phyloP scores from a whole-genome alignment of 2,797 vertebrate species.

The Sciurus vulgaris region DNA sequence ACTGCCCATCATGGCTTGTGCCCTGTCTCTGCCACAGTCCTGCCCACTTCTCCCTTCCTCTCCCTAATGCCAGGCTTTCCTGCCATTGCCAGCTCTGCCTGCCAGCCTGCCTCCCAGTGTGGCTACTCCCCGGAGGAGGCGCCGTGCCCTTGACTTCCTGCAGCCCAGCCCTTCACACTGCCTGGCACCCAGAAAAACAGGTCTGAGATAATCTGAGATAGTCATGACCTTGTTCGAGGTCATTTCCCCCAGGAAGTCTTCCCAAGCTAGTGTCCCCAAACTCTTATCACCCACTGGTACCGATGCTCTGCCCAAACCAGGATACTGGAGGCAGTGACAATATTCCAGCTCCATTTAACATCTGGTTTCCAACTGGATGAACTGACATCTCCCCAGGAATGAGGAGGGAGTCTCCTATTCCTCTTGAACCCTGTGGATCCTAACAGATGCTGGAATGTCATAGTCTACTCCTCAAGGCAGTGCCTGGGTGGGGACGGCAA shows the following conservation, averaged over 20 bases:
- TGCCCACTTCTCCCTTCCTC: background rate
- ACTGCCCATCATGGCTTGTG: background rate
- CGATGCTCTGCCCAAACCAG: background rate
- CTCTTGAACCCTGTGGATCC: background rate
- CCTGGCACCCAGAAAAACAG: constrained; percentile 76
- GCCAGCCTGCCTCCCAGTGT: background rate
- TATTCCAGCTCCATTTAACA: background rate
- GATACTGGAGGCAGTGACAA: background rate
- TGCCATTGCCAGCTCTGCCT: too few relatives aligned
- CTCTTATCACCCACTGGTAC: background rate
- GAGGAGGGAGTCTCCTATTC: background rate
- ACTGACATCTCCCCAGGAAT: background rate
- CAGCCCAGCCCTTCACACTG: background rate
- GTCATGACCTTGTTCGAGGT: constrained; percentile 72
- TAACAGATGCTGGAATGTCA: background rate
- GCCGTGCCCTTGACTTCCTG: constrained; percentile 10
- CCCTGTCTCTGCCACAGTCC: background rate
- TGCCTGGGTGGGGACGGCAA: rapidly evolving
- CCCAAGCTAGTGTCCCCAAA: background rate
- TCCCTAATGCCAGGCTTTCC: background rate
- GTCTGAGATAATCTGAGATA: constrained; percentile 54
- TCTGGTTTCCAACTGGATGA: background rate
- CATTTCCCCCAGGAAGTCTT: constrained; percentile 51
- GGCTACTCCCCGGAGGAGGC: background rate
- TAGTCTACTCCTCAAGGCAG: background rate